Evolutionary conservation across 1,140 invertebrate species (phyloP).

Genomic region (Aphidius ervi): DNA sequence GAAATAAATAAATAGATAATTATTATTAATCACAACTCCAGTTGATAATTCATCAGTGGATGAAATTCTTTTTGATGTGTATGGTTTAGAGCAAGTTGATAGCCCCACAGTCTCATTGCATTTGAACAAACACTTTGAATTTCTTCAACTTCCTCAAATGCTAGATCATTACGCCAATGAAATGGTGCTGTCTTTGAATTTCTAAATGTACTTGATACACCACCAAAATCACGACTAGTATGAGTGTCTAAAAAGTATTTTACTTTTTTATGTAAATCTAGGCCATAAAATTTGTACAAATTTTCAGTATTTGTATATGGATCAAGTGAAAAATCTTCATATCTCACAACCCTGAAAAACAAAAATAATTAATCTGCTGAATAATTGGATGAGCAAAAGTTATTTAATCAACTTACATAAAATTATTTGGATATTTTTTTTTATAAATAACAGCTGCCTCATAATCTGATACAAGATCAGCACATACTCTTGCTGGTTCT

Average conservation of each 20-base stretch:
- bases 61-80: conserved; percentile 57
- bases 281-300: conserved; percentile 73
- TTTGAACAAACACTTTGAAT: conserved; percentile 63
- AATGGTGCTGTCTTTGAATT: conserved; percentile 79
- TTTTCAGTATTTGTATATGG: conserved; percentile 66
- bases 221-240: conserved; percentile 72
- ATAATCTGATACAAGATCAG: conserved; percentile 79
- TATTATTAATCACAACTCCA: conserved; percentile 32
- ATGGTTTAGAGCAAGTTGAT: conserved; percentile 54
- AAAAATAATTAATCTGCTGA: neutral
- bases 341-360: conserved; percentile 66
- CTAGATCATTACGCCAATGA: conserved; percentile 75
- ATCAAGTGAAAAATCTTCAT: conserved; percentile 79
- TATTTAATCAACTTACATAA: conserved; percentile 58
- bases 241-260: conserved; percentile 74
- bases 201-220: conserved; percentile 77
- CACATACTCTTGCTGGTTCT: conserved; percentile 70
- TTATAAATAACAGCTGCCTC: conserved; percentile 66
- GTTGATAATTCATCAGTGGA: conserved; percentile 50
- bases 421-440: conserved; percentile 64
- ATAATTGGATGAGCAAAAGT: conserved; percentile 2
- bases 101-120: conserved; percentile 82
- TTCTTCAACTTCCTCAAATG: conserved; percentile 64
- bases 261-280: conserved; percentile 67
- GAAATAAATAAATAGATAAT: conserved; percentile 9